Evolutionary conservation across 2,797 vertebrate genomes (phyloP).

Genomic region (Hapalemur alaotrensis): DNA sequence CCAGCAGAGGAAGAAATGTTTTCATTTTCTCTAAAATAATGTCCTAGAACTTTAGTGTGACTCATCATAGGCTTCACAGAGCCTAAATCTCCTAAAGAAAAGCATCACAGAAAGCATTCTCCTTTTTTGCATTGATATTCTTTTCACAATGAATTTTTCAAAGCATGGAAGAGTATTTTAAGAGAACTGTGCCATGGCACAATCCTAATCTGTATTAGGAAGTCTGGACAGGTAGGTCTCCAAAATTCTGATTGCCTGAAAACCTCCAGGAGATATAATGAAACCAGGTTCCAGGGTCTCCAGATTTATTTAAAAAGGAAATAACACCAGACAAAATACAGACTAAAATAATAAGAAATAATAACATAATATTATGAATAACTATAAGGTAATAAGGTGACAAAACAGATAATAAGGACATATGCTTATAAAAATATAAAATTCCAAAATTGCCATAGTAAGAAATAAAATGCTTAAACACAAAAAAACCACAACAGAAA

Average conservation of each 20-base stretch:
- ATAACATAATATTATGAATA: not conserved
- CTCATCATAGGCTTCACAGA: not conserved
- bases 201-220: not conserved
- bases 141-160: not conserved
- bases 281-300: not conserved
- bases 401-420: not conserved
- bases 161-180: not conserved
- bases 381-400: not conserved
- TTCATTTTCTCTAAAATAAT: not conserved
- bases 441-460: not conserved
- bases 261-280: not conserved
- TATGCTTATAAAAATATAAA: not conserved
- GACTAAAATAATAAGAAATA: not conserved
- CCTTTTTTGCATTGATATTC: not conserved
- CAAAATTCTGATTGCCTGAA: not conserved
- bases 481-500: not conserved
- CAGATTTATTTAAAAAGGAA: constrained; percentile 23
- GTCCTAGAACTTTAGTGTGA: not conserved
- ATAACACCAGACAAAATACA: not conserved
- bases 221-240: not conserved
- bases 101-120: not conserved
- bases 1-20: not conserved
- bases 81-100: not conserved
- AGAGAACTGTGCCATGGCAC: not conserved
- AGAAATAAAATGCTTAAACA: not conserved